Evolutionary conservation across 2,797 vertebrate genomes (phyloP), one percentile per base, ranked within the genome.

Genomic region (Allobates femoralis): DNA sequence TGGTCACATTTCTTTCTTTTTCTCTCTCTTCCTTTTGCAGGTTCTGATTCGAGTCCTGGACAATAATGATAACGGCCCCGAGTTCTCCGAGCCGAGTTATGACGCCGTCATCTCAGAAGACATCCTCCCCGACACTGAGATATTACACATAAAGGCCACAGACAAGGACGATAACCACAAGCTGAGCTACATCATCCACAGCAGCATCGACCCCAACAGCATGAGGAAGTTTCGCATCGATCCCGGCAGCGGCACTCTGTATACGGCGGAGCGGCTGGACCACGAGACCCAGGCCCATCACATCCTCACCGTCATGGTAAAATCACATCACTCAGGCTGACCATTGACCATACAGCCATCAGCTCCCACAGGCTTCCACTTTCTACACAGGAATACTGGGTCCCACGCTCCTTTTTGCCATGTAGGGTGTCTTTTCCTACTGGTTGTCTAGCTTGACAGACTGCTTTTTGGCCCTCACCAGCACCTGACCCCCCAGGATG

Each of bases 1-100:
- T 21, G 18, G 23, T 71, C 34, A 41, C 34, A 16, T 32, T 66
- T 32, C 16, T 12, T 67, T 15, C 14, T 53, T 53, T 15, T 28
- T 26, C 79, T 56, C 21, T 74, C 14, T 74, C 11, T 67, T 19
- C 32, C 3, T 56, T 32, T 69, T 60, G 18, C 14, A 99, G 98
- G 97, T 99, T 87, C 94, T 96, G 89, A 95, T 99, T 91, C 97
- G 93, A 81, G 96, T 99, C 51, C 89, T 98, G 91, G 98, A 99
- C 95, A 96, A 96, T 92, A 99, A 99, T 18, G 98, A 99, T 93
- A 99, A 99, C 0, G 93, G 96, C 37, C 98, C 98, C 0, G 91
- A 97, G 89, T 99, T 99, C 93, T 97, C 97, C 85, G 97, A 99
- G 81, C 92, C 96, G 0, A 96, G 92, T 86, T 99, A 99, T 0